Evolutionary conservation across 2,888 invertebrate genomes (phyloP), one percentile per base, ranked within the genome.

Genomic region (Ormia ochracea): DNA sequence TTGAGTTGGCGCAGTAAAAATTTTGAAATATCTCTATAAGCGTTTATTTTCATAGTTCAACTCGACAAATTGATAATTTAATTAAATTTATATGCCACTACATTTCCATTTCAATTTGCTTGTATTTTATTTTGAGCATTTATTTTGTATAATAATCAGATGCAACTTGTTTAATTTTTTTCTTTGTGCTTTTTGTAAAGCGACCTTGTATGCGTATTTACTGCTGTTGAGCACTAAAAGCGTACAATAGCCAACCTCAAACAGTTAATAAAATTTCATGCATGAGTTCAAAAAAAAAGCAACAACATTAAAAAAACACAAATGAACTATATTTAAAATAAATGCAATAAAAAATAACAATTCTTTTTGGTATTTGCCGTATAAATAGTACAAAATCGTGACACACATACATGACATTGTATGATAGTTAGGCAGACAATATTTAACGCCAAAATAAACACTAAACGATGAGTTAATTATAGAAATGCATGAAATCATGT

Each of bases 201-300:
- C 45, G 78, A 73, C 78, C 78, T 78, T 78, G 78, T 33, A 68
- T 73, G 78, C 78, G 68, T 78, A 48, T 66, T 65, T 65, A 56
- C 54, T 59, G 23, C 4, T 36, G 48, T 28, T 4, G 1, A n/a
- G n/a, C 21, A 48, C 33, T 17, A 63, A 63, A 54, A 61, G 31
- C 38, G 65, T 31, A 68, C 58, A 68, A 48, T 63, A 68, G 50
- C 19, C 54, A 48, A 66, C 43, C 45, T 17, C 33, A 65, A 63
- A 28, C 36, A 66, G 54, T 52, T 52, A 19, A 19, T 23, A 72
- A 41, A 78, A 78, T 74, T 74, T 79, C 74, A 79, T 74, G 79
- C 79, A 56, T 79, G 79, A 79, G 74, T 79, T 74, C 52, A 3
- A 58, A 52, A 69, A n/a, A 58, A 70, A 75, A 58, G 48, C 48